Percentiles rank a stretch among this genome's conserved stretches.
Conservation (phyloP, 2,888 invertebrate genomes). For the Therioaphis trifolii region DNA sequence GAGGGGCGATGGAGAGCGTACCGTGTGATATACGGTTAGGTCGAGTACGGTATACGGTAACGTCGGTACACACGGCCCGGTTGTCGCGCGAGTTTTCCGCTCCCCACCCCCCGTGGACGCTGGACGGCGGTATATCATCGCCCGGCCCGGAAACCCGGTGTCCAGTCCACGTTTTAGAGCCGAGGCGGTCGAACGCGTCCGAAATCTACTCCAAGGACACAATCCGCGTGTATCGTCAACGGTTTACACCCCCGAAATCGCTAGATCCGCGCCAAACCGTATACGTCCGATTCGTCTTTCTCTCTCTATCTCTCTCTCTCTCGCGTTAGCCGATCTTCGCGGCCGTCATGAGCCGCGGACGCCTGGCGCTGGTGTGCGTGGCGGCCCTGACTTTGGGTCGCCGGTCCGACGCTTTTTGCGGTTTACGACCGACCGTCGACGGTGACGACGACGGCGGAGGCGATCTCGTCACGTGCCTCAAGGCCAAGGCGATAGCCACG, state of each 20-base stretch:
- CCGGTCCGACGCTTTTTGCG: not conserved
- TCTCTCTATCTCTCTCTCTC: too few species aligned
- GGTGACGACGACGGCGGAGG: conserved; percentile 48
- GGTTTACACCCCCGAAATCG: not conserved
- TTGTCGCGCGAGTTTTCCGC: not conserved
- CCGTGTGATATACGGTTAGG: too few species aligned
- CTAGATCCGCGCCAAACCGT: too few species aligned
- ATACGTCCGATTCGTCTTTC: too few species aligned
- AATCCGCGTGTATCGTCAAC: not conserved
- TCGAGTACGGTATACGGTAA: too few species aligned
- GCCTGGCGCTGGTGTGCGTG: conserved; percentile 1
- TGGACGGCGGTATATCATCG: not conserved
- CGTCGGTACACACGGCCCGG: not conserved
- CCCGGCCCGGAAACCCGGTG: not conserved
- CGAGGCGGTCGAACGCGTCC: not conserved
- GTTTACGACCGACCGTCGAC: not conserved
- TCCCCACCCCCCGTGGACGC: not conserved
- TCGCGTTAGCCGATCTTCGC: not conserved
- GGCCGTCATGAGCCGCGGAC: not conserved
- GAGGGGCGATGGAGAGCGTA: too few species aligned
- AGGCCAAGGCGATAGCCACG: conserved; percentile 76
- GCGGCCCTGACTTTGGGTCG: not conserved
- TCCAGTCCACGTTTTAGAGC: not conserved
- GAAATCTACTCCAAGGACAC: not conserved
- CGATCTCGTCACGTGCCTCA: conserved; percentile 60